Evolutionary conservation across 2,888 invertebrate genomes (phyloP), one percentile per base, ranked within the genome.

Genomic region (Drosophila paracracens): DNA sequence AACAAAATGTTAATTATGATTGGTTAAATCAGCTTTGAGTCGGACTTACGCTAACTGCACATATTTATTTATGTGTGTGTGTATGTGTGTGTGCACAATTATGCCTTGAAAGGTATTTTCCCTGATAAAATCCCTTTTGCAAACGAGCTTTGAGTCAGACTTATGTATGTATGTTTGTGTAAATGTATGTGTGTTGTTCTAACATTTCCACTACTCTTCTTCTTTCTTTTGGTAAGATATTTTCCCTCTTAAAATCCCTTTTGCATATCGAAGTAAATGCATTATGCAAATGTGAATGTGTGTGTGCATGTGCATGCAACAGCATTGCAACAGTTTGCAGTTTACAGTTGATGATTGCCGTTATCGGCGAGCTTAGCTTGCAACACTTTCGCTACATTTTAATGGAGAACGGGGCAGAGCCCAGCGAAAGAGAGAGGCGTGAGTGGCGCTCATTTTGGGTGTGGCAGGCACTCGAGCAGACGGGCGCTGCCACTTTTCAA

Each of bases 341-440:
- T 67, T 36, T 76, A 73, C 66, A 78, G 68, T 33, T 46, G 10
- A 16, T 27, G 5, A 29, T 51, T 46, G 21, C 68, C 56, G 54
- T 65, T 76, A 67, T 57, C 52, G 40, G n/a, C 35, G 56, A n/a
- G 56, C 56, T 38, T n/a, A 38, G 46, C 64, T 81, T 78, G 81
- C 81, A 82, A 79, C 83, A 85, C 85, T 85, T 85, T 85, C 85
- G 83, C 81, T 84, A 63, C 68, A 73, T 70, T 70, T 70, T 70
- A 70, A 73, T 64, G 72, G 65, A 50, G 33, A 11, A 7, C n/a
- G 50, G 16, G 61, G 38, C 51, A 61, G 7, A 46, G 33, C 51
- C 31, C 65, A 38, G 56, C 56, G 31, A 35, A 36, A n/a, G n/a
- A 56, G 56, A 35, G 52, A 50, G 72, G 64, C 65, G 62, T 59